Base-by-base conservation (phyloP, 2,113 vertebrate species). In the Otolemur garnettii region DNA sequence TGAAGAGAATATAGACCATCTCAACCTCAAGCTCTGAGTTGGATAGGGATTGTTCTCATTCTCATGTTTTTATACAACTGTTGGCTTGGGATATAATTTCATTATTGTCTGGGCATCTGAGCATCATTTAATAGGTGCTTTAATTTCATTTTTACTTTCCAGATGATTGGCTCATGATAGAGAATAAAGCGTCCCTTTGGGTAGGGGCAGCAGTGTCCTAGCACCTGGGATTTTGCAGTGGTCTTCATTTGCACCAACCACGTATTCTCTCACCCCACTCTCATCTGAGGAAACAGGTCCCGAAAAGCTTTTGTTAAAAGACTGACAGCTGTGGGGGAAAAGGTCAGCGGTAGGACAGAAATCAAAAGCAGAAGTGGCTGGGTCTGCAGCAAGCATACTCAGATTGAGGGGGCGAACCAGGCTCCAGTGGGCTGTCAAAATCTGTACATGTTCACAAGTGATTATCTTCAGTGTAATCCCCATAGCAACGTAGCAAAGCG, bases 401-500 rank as follows among this genome's bases (percentile, higher is more conserved):
- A 50, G 26, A 74, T 1, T 2, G 55, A 81, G n/a, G 42, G 85
- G 60, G 30, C 33, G 69, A 68, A 77, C 12, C 17, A 13, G 94
- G 53, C 91, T 94, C 6, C 5, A 45, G 53, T 26, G n/a, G 75
- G 66, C 57, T 91, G 93, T 84, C 74, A 21, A 14, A 86, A 28
- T 45, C 72, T 26, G n/a, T 2, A 12, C 66, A 26, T 14, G 12
- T 79, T 93, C 75, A 45, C 55, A 62, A 90, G 38, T 71, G 84
- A 86, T 86, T 91, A 66, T 94, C 78, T 75, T 95, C 62, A 53
- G 30, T 13, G 79, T 57, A 71, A 95, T 96, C 84, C 86, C 93
- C 78, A 89, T 91, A 90, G 97, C 87, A 96, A 94, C 38, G 11
- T 24, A 59, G 72, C 59, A 24, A 55, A 81, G 85, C 19, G 55